Conservation (phyloP, 2,888 invertebrate genomes). For the Amphipyra berbera region DNA sequence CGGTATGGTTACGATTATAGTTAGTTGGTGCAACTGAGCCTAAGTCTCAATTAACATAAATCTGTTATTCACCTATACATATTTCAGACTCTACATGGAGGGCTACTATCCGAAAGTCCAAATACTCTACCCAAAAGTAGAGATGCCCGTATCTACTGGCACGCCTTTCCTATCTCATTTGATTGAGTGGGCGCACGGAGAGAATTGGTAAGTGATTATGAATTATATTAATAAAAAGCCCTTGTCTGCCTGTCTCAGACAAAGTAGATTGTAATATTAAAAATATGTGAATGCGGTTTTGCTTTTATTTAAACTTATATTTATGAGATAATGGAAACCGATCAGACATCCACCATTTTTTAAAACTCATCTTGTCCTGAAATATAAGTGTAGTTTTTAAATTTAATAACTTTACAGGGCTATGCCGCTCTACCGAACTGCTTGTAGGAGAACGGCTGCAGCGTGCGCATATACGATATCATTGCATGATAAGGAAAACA, state of each 20-base stretch:
- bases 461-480: conserved; percentile 58
- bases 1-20: too few species aligned
- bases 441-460: conserved; percentile 62
- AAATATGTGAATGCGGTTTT: too few species aligned
- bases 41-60: too few species aligned
- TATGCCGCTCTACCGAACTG: conserved; percentile 63
- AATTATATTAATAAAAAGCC: neutral
- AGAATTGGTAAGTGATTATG: conserved; percentile 88
- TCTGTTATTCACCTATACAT: neutral
- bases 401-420: conserved; percentile 59
- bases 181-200: conserved; percentile 95
- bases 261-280: too few species aligned
- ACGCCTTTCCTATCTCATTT: conserved; percentile 95
- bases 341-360: too few species aligned
- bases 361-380: neutral
- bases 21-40: too few species aligned
- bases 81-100: conserved; percentile 91
- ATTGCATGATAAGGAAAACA: conserved; percentile 41
- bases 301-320: too few species aligned
- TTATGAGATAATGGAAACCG: too few species aligned
- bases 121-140: conserved; percentile 92
- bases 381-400: neutral
- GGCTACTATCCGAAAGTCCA: conserved; percentile 93
- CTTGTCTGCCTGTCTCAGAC: too few species aligned
- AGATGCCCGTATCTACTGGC: conserved; percentile 95